Base-by-base conservation (phyloP, 2,888 invertebrate species). In the Gymnosoma rotundatum region DNA sequence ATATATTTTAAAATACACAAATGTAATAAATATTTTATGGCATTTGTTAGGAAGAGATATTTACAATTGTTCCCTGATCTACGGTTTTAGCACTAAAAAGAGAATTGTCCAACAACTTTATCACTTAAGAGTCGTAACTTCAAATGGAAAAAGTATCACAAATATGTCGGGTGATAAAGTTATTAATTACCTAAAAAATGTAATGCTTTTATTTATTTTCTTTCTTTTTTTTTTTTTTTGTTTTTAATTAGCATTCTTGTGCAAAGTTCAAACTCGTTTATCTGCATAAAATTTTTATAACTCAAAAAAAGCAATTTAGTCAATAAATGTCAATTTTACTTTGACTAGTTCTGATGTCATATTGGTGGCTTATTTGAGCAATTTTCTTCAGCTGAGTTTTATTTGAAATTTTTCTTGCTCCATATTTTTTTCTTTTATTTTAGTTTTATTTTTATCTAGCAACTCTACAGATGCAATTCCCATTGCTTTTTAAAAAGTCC, bases 311-410 rank as follows among this genome's bases (percentile, higher is more conserved):
- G 20, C 18, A 32, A 32, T 32, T 32, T 6, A 69, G 73, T 81
- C 78, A 76, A 81, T 84, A 81, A 81, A 70, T 81, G 81, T 74
- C 84, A 81, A 81, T 84, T 84, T 81, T 54, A 69, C 73, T 84
- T 81, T 81, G 78, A 78, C 63, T 81, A 25, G 69, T 78, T 61
- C 64, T 61, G n/a, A 54, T 66, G 52, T 52, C 18, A 48, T 66
- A 54, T 61, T 54, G 60, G 60, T 48, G 21, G 36, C 42, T 61
- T 61, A 9, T 56, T 42, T 64, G 32, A 20, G 8, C 54, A 9
- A 20, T 36, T 63, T 52, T 36, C 16, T 58, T 8, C 21, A 67
- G n/a, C 36, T 6, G 0, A n/a, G 50, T 18, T 64, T 64, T 45
- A 5, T 14, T 69, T 66, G 16, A 18, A 45, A 58, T 75, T 52